A percentile compares a stretch with the other conserved stretches of the same genome.
These are phyloP conservation scores for Lepidochitona cinerea DNA, from an alignment of 2,888 invertebrate species.

Conservation along the genomic window DNA sequence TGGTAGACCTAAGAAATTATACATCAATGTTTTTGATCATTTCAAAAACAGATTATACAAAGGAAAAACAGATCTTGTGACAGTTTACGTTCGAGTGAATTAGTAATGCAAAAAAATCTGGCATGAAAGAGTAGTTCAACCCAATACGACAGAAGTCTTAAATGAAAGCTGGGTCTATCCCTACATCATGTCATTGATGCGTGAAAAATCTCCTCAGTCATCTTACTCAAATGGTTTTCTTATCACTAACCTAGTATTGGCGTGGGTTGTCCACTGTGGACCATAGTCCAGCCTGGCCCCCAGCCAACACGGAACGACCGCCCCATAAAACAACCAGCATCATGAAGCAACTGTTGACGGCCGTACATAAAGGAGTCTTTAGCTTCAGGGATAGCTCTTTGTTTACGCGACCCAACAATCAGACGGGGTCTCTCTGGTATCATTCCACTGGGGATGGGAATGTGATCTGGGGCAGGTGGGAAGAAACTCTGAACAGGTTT, in stretches of 20 bases:
- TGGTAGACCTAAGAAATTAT: too few relatives aligned
- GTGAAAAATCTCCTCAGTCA: too few relatives aligned
- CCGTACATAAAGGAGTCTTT: conserved; percentile 57
- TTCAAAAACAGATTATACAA: too few relatives aligned
- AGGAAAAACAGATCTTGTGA: too few relatives aligned
- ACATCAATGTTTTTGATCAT: too few relatives aligned
- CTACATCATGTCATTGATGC: too few relatives aligned
- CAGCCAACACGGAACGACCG: conserved; percentile 81
- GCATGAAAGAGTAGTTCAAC: too few relatives aligned
- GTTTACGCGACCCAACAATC: conserved; percentile 51
- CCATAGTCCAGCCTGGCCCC: conserved; percentile 78
- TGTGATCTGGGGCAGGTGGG: conserved; percentile 47
- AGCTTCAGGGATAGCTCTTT: conserved; percentile 46
- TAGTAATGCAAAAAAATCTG: too few relatives aligned
- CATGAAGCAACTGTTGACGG: conserved; percentile 60
- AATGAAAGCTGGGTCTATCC: too few relatives aligned
- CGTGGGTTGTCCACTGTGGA: conserved; percentile 69
- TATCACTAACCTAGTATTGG: neutral
- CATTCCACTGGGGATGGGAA: conserved; percentile 58
- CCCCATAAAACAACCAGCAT: conserved; percentile 70
- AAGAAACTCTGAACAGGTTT: conserved; percentile 34
- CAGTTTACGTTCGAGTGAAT: too few relatives aligned
- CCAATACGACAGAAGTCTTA: too few relatives aligned
- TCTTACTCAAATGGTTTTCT: too few relatives aligned
- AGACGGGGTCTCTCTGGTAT: conserved; percentile 45